These are phyloP conservation scores for Hyaena hyaena DNA, from an alignment of 2,113 vertebrate species.

Conservation along the genomic window DNA sequence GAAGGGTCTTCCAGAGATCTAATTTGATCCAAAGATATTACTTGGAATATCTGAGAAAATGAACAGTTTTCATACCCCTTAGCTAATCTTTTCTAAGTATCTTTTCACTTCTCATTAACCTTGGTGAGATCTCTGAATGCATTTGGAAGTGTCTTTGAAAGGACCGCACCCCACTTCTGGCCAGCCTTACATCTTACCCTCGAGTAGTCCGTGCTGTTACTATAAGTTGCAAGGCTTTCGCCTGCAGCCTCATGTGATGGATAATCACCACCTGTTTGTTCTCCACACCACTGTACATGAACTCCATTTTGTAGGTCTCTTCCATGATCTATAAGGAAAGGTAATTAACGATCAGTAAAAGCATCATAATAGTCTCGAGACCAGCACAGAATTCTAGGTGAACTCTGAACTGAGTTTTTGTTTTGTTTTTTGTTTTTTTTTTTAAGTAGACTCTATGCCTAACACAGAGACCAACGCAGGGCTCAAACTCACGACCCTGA, in stretches of 20 bases:
- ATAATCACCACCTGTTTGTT: slow-evolving; percentile 93
- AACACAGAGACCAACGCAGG: background rate
- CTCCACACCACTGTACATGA: slow-evolving; percentile 96
- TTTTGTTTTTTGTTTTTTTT: background rate
- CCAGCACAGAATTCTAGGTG: background rate
- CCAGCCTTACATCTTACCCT: slow-evolving; percentile 87
- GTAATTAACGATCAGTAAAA: background rate
- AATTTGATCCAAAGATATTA: background rate
- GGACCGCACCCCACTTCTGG: background rate
- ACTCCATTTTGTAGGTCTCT: slow-evolving; percentile 98
- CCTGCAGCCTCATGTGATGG: slow-evolving; percentile 96
- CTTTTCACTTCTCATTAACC: background rate
- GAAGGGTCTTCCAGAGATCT: background rate
- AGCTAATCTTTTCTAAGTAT: background rate
- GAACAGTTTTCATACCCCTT: background rate
- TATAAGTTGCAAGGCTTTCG: slow-evolving; percentile 94
- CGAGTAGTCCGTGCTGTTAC: slow-evolving; percentile 91
- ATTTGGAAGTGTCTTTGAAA: background rate
- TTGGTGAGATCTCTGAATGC: background rate
- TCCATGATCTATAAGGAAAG: slow-evolving; percentile 91
- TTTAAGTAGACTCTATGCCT: background rate
- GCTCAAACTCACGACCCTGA: background rate
- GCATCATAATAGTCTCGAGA: background rate
- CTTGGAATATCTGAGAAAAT: slow-evolving; percentile 1
- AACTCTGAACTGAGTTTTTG: background rate